A percentile compares a stretch with the other conserved stretches of the same genome.
These are phyloP conservation scores for Otolemur garnettii DNA, from an alignment of 2,113 vertebrate species.

Conservation along the genomic window DNA sequence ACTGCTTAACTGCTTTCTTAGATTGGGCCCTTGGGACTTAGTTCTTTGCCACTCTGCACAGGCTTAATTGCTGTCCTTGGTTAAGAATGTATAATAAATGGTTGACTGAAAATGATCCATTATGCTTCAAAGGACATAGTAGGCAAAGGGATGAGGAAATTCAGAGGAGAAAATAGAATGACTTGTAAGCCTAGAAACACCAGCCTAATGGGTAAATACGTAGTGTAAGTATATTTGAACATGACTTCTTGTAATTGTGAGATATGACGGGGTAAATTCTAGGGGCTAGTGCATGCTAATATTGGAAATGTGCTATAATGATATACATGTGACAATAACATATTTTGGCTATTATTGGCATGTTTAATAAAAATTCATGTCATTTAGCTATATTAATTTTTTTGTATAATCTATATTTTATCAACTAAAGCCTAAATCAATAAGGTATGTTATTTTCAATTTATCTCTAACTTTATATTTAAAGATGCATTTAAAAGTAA, in stretches of 20 bases:
- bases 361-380: neutral
- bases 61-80: neutral
- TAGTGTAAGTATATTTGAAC: neutral
- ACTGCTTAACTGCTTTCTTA: neutral
- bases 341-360: neutral
- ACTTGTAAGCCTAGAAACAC: neutral
- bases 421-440: conserved; percentile 16
- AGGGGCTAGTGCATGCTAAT: neutral
- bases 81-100: neutral
- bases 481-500: conserved; percentile 3
- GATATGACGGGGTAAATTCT: neutral
- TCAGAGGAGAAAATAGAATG: neutral
- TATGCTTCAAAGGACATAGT: neutral
- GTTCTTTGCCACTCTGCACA: neutral
- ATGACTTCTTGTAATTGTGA: neutral
- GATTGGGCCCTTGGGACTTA: neutral
- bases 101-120: neutral
- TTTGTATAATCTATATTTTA: neutral
- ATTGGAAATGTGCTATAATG: neutral
- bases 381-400: neutral
- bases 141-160: neutral
- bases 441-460: conserved; percentile 1
- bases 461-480: neutral
- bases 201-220: neutral
- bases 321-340: neutral